Base-by-base conservation (phyloP, 1,140 invertebrate genomes). In the Myzus persicae region DNA sequence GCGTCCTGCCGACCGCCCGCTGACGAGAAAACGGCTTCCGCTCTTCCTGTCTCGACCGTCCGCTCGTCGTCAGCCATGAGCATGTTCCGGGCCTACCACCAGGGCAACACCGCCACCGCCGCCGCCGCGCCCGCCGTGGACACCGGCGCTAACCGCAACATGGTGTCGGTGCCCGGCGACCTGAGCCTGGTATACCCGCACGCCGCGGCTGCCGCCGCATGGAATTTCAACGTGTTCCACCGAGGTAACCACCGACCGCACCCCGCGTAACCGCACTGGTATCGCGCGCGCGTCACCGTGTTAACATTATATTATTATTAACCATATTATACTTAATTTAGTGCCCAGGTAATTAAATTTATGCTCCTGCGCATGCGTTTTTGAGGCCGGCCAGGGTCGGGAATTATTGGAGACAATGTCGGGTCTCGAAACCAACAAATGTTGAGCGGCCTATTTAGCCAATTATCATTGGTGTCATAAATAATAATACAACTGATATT, bases 21-120 rank as follows among this genome's bases (percentile, higher is more conserved):
- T 14, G 40, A 5, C 82, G 82, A 26, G 7, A 42, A 14, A 24
- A 26, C 24, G 24, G 36, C 82, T 22, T 40, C 40, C 82, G 81
- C 82, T 40, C 82, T 1, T 26, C 4, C 82, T 8, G 38, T 26
- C 24, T 31, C 40, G 24, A 6, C 84, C 42, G 24, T 40, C 84
- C 40, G 31, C 31, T n/a, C 31, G 59, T n/a, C 48, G 59, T 76
- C 59, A 31, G 31, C 44, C 26, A 54, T 85, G 91, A 93, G 46
- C 91, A 93, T 93, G 91, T 93, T 93, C 46, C 91, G 91, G 26
- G 91, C 91, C 46, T 85, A 93, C 46, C 91, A 84, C 46, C 91
- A 93, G 44, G 91, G 81, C 81, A 54, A 36, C 81, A 38, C 91
- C 38, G 89, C 89, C 48, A 26, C 48, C 3, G 38, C 48, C 51